These are phyloP conservation scores for Baccha elongata DNA, from an alignment of 2,888 invertebrate species.

Conservation along the genomic window DNA sequence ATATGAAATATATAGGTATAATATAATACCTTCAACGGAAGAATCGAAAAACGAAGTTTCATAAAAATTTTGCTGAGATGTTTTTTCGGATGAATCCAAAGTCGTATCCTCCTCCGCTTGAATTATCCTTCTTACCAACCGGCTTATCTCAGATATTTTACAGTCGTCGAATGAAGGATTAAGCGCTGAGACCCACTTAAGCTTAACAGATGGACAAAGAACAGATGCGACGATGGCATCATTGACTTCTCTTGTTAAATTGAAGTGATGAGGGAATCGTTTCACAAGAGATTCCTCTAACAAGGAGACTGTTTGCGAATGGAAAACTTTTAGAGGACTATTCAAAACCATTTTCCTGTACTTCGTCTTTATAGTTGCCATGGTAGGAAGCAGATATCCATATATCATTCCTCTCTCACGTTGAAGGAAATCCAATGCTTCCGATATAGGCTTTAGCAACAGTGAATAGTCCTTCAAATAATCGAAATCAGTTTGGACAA, in stretches of 20 bases:
- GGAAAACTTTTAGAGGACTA: constrained; percentile 12
- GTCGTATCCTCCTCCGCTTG: too few relatives aligned
- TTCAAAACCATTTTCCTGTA: constrained; percentile 34
- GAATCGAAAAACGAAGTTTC: too few relatives aligned
- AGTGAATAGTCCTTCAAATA: constrained; percentile 49
- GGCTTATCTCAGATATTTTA: too few relatives aligned
- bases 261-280: constrained; percentile 42
- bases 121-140: too few relatives aligned
- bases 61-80: too few relatives aligned
- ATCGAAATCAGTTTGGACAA: too few relatives aligned
- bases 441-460: constrained; percentile 51
- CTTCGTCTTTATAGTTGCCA: constrained; percentile 51
- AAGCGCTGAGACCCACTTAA: too few relatives aligned
- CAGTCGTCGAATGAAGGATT: too few relatives aligned
- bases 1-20: too few relatives aligned
- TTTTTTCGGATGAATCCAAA: too few relatives aligned
- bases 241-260: constrained; percentile 24
- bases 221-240: constrained; percentile 60
- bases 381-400: constrained; percentile 60
- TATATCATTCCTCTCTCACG: constrained; percentile 49
- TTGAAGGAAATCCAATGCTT: constrained; percentile 59
- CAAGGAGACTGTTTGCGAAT: neutral
- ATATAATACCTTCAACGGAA: too few relatives aligned
- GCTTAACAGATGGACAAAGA: constrained; percentile 48
- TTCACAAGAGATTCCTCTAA: constrained; percentile 26